Conservation (phyloP, 2,888 invertebrate genomes). For the Teinopalpus imperialis region DNA sequence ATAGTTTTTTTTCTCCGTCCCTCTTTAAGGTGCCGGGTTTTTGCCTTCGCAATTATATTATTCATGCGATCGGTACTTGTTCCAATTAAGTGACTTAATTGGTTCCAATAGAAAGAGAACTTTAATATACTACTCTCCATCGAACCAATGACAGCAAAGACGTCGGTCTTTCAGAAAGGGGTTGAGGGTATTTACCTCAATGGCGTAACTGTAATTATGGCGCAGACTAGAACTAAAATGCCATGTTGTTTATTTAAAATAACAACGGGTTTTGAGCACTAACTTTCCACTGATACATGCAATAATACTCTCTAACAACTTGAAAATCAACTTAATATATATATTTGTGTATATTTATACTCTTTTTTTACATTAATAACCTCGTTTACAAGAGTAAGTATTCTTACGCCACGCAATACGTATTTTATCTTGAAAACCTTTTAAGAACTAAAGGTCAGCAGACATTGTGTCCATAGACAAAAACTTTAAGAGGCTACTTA, state of each 20-base stretch:
- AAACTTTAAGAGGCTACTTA: constrained; percentile 65
- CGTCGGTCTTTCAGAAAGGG: constrained; percentile 9
- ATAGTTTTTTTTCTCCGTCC: too few relatives aligned
- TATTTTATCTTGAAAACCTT: constrained; percentile 34
- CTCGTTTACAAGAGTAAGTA: constrained; percentile 2
- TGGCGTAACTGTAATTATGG: constrained; percentile 71
- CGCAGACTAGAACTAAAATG: constrained; percentile 66
- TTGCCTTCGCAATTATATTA: constrained; percentile 4
- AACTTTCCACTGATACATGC: constrained; percentile 7
- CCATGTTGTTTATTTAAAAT: constrained; percentile 60
- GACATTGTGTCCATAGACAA: constrained; percentile 47
- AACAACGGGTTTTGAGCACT: constrained; percentile 28
- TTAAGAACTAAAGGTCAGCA: constrained; percentile 46
- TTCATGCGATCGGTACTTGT: constrained; percentile 18
- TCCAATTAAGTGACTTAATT: constrained; percentile 25
- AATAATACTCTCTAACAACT: constrained; percentile 17
- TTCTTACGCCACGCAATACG: too few relatives aligned
- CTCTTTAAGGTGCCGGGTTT: constrained; percentile 5
- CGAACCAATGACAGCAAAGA: constrained; percentile 23
- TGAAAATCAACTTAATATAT: constrained; percentile 12
- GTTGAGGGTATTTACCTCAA: constrained; percentile 65
- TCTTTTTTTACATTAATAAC: too few relatives aligned
- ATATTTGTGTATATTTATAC: too few relatives aligned
- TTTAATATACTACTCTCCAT: constrained; percentile 8
- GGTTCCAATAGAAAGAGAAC: constrained; percentile 16